These are phyloP conservation scores for Mesorhabditis belari DNA, from an alignment of 2,888 invertebrate species.

Conservation along the genomic window DNA sequence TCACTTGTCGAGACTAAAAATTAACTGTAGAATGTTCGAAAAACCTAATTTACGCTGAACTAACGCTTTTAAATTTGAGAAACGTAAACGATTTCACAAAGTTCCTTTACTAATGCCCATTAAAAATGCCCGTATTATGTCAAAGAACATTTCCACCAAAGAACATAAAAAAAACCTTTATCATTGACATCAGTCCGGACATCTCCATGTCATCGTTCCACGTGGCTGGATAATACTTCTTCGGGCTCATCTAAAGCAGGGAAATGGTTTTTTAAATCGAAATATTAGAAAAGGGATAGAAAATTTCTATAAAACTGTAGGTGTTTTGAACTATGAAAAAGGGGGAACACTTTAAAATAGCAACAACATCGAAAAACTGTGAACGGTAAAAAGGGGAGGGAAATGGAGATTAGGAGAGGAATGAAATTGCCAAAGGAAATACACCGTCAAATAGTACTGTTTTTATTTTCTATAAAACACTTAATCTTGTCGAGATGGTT, in stretches of 20 bases:
- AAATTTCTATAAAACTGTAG: too few relatives aligned
- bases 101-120: too few relatives aligned
- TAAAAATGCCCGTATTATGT: not conserved
- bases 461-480: too few relatives aligned
- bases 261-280: too few relatives aligned
- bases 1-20: slow-evolving; percentile 33
- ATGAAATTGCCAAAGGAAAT: too few relatives aligned
- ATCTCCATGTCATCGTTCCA: slow-evolving; percentile 32
- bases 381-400: not conserved
- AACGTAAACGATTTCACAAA: not conserved
- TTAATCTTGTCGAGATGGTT: too few relatives aligned
- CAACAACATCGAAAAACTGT: too few relatives aligned
- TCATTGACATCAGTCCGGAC: slow-evolving; percentile 36
- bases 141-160: too few relatives aligned
- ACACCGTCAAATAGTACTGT: too few relatives aligned
- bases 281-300: not conserved
- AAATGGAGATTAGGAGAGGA: not conserved
- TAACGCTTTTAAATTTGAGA: not conserved
- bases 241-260: not conserved
- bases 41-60: not conserved
- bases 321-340: too few relatives aligned
- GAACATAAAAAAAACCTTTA: slow-evolving; percentile 27
- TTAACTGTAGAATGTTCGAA: not conserved
- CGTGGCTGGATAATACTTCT: slow-evolving; percentile 14
- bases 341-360: too few relatives aligned